Conservation (phyloP, 2,888 invertebrate genomes). For the Nymphalis urticae region DNA sequence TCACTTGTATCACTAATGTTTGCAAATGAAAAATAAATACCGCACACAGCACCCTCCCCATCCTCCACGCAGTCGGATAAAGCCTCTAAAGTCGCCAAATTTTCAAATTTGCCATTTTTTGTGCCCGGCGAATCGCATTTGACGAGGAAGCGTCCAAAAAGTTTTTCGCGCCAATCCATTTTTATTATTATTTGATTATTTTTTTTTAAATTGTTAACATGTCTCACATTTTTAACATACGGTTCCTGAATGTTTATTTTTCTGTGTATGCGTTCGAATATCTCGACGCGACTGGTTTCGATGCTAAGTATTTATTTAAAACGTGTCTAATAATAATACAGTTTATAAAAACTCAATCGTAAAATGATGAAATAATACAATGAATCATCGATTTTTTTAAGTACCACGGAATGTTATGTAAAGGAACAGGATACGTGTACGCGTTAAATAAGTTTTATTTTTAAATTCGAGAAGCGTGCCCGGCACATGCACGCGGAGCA, state of each 20-base stretch:
- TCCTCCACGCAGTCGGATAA: slow-evolving; percentile 72
- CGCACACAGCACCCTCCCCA: slow-evolving; percentile 79
- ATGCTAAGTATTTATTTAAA: slow-evolving; percentile 30
- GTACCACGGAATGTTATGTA: slow-evolving; percentile 4
- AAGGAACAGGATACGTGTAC: slow-evolving; percentile 27
- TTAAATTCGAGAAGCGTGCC: slow-evolving; percentile 57
- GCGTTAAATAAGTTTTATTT: slow-evolving; percentile 58
- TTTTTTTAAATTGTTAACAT: slow-evolving; percentile 29
- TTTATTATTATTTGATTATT: slow-evolving; percentile 37
- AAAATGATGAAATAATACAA: slow-evolving; percentile 7
- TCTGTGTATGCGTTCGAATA: slow-evolving; percentile 17
- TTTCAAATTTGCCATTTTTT: slow-evolving; percentile 73
- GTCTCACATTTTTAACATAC: slow-evolving; percentile 33
- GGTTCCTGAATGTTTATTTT: slow-evolving; percentile 16
- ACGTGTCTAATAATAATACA: slow-evolving; percentile 28
- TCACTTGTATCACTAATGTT: slow-evolving; percentile 86
- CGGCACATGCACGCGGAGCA: slow-evolving; percentile 47
- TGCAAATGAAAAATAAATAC: slow-evolving; percentile 87
- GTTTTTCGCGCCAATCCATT: slow-evolving; percentile 83
- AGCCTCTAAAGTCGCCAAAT: slow-evolving; percentile 70
- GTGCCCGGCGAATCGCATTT: slow-evolving; percentile 73
- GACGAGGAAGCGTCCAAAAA: slow-evolving; percentile 81
- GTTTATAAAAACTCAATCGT: slow-evolving; percentile 2
- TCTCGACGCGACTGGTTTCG: slow-evolving; percentile 32
- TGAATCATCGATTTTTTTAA: slow-evolving; percentile 23